Evolutionary conservation across 2,797 vertebrate species (phyloP).

Genomic region (Meda fulgida): DNA sequence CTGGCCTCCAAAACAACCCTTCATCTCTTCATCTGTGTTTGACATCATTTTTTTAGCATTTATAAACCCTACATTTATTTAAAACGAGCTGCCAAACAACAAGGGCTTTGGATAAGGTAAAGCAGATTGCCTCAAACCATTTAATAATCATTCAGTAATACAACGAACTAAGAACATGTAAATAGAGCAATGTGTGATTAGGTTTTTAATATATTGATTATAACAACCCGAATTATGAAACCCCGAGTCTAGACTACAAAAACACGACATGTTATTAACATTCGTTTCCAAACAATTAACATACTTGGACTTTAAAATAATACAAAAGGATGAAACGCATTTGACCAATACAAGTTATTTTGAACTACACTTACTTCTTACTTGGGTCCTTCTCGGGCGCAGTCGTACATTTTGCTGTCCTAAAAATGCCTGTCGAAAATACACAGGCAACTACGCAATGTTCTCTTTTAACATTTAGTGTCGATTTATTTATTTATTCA

Average conservation of each 20-base stretch:
- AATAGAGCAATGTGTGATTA: background rate
- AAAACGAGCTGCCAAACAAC: constrained; percentile 47
- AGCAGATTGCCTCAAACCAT: constrained; percentile 22
- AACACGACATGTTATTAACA: background rate
- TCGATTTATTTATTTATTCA: background rate
- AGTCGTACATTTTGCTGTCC: constrained; percentile 12
- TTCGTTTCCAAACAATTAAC: background rate
- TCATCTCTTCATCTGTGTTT: constrained; percentile 34
- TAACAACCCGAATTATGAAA: too few species aligned
- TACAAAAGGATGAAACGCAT: background rate
- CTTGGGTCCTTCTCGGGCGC: constrained; percentile 16
- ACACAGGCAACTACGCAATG: too few species aligned
- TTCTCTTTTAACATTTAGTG: background rate
- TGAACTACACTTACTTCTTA: constrained; percentile 5
- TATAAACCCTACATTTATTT: constrained; percentile 41
- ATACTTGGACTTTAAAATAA: background rate
- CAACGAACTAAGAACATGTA: background rate
- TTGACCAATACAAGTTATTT: background rate
- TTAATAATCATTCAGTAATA: constrained; percentile 12
- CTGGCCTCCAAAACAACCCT: constrained; percentile 1
- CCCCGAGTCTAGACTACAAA: background rate
- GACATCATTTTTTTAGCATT: constrained; percentile 37
- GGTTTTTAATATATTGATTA: background rate
- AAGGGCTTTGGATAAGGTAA: constrained; percentile 27
- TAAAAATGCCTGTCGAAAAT: constrained; percentile 25